phyloP scores from a whole-genome alignment of 2,888 invertebrate genomes.

The Muschampia staudingeri region DNA sequence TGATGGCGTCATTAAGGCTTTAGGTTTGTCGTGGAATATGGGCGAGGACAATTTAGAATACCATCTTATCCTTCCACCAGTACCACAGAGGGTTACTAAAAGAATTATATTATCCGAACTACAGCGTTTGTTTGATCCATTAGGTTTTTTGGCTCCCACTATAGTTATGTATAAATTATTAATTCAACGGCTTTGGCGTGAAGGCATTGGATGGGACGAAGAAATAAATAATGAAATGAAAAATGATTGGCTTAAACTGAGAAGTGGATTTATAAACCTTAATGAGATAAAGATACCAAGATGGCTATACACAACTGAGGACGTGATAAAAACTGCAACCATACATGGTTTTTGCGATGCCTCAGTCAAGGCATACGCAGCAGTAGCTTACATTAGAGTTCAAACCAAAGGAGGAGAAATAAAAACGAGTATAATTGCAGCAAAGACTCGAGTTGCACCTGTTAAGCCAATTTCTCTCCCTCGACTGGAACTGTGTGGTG shows the following conservation, averaged over 20 bases:
- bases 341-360: slow-evolving; percentile 48
- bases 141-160: slow-evolving; percentile 65
- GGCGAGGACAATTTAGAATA: slow-evolving; percentile 59
- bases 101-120: slow-evolving; percentile 56
- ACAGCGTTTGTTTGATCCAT: slow-evolving; percentile 58
- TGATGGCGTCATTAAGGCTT: slow-evolving; percentile 59
- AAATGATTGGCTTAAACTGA: not conserved
- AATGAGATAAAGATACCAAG: not conserved
- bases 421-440: not conserved
- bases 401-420: not conserved
- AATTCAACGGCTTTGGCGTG: slow-evolving; percentile 62
- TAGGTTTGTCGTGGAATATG: slow-evolving; percentile 63
- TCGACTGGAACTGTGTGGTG: slow-evolving; percentile 45
- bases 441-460: slow-evolving; percentile 1
- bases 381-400: slow-evolving; percentile 49
- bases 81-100: not conserved
- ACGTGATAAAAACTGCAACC: not conserved
- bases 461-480: not conserved
- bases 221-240: not conserved
- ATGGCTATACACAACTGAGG: slow-evolving; percentile 21
- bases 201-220: slow-evolving; percentile 33
- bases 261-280: not conserved
- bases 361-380: slow-evolving; percentile 42
- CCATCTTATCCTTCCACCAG: slow-evolving; percentile 7
- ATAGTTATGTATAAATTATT: slow-evolving; percentile 63